These are phyloP conservation scores for Bos indicus DNA, from an alignment of 2,113 vertebrate species.

Conservation along the genomic window DNA sequence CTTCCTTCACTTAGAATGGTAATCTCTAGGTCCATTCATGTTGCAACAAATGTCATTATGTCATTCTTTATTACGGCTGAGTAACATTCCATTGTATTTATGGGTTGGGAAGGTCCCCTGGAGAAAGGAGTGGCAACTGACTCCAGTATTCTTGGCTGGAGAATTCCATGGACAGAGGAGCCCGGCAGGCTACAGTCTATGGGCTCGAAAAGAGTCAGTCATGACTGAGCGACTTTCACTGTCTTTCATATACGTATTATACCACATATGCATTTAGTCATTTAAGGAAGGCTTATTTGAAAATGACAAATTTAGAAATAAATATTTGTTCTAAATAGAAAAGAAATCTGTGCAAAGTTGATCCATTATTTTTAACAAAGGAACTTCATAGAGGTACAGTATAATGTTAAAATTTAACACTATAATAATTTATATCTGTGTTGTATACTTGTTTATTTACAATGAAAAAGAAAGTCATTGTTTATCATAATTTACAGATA, in stretches of 20 bases:
- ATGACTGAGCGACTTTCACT: background rate
- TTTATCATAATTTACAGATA: background rate
- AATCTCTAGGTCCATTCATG: background rate
- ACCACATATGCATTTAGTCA: background rate
- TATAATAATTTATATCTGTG: background rate
- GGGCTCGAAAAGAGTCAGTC: background rate
- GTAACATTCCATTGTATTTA: background rate
- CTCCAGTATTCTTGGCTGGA: background rate
- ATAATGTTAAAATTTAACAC: background rate
- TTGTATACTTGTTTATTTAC: background rate
- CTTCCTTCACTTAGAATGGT: background rate
- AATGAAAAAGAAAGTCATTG: background rate
- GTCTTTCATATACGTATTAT: background rate
- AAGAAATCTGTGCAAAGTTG: background rate
- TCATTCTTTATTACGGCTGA: background rate
- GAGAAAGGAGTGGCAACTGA: background rate
- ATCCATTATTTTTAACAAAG: background rate
- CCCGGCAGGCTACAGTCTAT: background rate
- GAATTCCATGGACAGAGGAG: background rate
- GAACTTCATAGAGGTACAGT: background rate
- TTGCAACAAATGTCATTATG: background rate
- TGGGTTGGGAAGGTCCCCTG: background rate
- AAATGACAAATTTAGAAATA: background rate
- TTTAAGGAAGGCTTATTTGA: background rate
- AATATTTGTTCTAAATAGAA: background rate